Conservation (phyloP, 2,797 vertebrate genomes). For the Eulemur mongoz region DNA sequence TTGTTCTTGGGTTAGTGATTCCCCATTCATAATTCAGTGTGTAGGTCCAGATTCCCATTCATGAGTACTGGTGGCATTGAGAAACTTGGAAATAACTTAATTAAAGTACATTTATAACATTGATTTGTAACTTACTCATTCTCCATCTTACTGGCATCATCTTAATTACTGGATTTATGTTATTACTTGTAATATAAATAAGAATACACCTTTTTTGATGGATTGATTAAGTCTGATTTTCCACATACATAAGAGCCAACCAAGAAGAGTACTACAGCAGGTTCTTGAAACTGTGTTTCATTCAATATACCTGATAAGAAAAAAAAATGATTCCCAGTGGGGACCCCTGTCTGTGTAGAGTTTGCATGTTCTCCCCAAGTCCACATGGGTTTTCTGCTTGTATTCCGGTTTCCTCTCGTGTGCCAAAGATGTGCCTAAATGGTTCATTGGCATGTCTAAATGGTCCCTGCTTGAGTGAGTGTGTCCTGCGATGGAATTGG, state of each 20-base stretch:
- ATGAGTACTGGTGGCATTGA: not conserved
- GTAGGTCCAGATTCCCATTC: not conserved
- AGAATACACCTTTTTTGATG: constrained; percentile 21
- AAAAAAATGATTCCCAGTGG: not conserved
- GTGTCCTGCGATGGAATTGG: not conserved
- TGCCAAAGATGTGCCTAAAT: not conserved
- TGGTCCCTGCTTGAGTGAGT: not conserved
- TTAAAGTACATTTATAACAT: not conserved
- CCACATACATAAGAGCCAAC: not conserved
- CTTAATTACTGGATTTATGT: not conserved
- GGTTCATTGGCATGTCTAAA: not conserved
- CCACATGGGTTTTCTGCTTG: not conserved
- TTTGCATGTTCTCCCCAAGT: not conserved
- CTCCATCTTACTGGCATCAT: not conserved
- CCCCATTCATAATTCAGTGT: not conserved
- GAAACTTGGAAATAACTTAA: not conserved
- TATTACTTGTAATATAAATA: constrained; percentile 12
- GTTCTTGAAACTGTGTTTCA: not conserved
- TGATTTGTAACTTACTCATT: not conserved
- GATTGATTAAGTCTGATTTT: not conserved
- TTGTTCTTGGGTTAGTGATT: not conserved
- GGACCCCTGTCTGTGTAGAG: not conserved
- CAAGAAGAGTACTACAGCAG: not conserved
- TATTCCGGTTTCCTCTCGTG: not conserved
- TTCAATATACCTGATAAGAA: not conserved